These are phyloP conservation scores for Callionymus lyra DNA, from an alignment of 2,113 vertebrate genomes.

Conservation along the genomic window DNA sequence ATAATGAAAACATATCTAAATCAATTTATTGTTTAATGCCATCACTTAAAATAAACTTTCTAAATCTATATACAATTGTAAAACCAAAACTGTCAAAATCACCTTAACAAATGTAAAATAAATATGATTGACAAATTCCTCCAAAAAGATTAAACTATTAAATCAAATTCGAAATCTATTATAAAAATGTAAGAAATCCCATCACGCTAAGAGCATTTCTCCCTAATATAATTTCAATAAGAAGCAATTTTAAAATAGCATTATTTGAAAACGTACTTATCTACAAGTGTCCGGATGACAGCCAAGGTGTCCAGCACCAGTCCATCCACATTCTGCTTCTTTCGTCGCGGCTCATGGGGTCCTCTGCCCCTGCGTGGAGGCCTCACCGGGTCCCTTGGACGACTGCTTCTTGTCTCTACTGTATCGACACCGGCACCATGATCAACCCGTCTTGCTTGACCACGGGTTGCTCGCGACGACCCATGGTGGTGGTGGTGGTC, in stretches of 20 bases:
- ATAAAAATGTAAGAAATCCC: no score
- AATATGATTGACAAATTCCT: no score
- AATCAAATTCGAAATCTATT: no score
- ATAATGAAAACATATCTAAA: no score
- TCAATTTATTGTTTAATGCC: no score
- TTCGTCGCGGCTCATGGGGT: slow-evolving; percentile 90
- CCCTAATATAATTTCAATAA: no score
- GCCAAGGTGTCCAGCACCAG: slow-evolving; percentile 95
- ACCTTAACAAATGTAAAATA: no score
- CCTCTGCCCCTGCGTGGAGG: slow-evolving; percentile 89
- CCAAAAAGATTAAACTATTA: no score
- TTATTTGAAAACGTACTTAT: slow-evolving; percentile 82
- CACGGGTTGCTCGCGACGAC: slow-evolving; percentile 57
- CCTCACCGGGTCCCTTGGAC: slow-evolving; percentile 86
- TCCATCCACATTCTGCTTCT: slow-evolving; percentile 95
- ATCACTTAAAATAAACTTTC: no score
- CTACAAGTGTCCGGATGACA: slow-evolving; percentile 94
- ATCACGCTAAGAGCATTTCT: no score
- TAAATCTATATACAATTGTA: no score
- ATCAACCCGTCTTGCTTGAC: slow-evolving; percentile 69
- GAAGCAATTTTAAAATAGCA: not conserved
- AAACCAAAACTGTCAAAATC: no score
- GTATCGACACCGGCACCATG: slow-evolving; percentile 47
- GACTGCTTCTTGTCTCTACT: slow-evolving; percentile 72
- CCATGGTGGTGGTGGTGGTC: slow-evolving; percentile 68